Evolutionary conservation across 1,140 invertebrate species (phyloP), one percentile per base, ranked within the genome.

Genomic region (Archivesica marissinica): DNA sequence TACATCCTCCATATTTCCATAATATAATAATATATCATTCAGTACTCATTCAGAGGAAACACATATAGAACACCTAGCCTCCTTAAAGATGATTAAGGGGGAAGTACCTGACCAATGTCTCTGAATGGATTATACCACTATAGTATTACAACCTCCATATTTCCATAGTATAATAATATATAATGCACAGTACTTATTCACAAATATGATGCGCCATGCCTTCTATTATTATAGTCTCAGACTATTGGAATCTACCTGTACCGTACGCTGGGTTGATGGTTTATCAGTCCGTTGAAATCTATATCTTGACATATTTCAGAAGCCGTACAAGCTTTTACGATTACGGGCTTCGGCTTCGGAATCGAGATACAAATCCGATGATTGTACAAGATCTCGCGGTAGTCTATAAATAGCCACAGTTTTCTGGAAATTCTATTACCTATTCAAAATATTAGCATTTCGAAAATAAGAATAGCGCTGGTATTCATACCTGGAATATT

Each of bases 301-400:
- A 47, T 52, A 74, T 74, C n/a, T 44, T 74, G 13, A 35, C 50
- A 50, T 74, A 33, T 50, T 74, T 74, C 30, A 64, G 59, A 17
- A 64, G 30, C n/a, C 9, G 20, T 64, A 64, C 59, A 64, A 64
- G 59, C 38, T 64, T 64, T 64, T 33, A 33, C 59, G 59, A 35
- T 64, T 64, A 64, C 59, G 59, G 33, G n/a, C n/a, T n/a, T n/a
- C n/a, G 59, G 28, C 15, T 28, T 25, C 54, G 25, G 54, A 59
- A 59, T 28, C 54, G 25, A 59, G 54, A 64, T 64, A 64, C 38
- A 64, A 30, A 13, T 64, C 20, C 30, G 59, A 64, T 64, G 33
- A 33, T 35, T 35, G 20, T 7, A 35, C 30, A 33, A 64, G 38
- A 7, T 64, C 59, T 64, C 59, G 33, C 30, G 59, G 13, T 7